Evolutionary conservation across 2,797 vertebrate genomes (phyloP).

Genomic region (Neomorphus geoffroyi): DNA sequence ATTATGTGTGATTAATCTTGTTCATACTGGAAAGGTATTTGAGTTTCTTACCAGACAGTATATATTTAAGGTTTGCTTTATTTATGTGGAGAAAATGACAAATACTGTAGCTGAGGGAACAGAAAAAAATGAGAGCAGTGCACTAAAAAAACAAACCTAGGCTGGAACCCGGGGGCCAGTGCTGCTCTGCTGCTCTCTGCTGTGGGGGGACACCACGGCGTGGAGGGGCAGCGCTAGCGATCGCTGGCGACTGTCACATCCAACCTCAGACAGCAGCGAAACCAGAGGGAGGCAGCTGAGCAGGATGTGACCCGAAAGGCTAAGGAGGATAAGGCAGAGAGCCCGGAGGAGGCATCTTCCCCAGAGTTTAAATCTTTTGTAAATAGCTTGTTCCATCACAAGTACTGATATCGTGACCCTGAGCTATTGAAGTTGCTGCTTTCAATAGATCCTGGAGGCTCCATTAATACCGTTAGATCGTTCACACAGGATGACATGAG

Average conservation of each 20-base stretch:
- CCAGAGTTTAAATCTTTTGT: slow-evolving; percentile 73
- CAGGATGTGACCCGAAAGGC: slow-evolving; percentile 64
- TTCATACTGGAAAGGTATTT: slow-evolving; percentile 7
- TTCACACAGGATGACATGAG: slow-evolving; percentile 34
- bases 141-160: background rate
- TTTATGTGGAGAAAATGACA: slow-evolving; percentile 44
- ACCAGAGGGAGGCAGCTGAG: slow-evolving; percentile 22
- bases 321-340: slow-evolving; percentile 58
- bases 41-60: slow-evolving; percentile 12
- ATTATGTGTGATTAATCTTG: slow-evolving; percentile 39
- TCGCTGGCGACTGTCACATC: slow-evolving; percentile 35
- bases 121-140: background rate
- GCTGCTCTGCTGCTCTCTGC: background rate
- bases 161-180: background rate
- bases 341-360: slow-evolving; percentile 58
- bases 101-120: background rate
- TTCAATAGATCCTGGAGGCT: slow-evolving; percentile 57
- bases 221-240: slow-evolving; percentile 15
- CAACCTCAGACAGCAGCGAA: slow-evolving; percentile 29
- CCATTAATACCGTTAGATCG: slow-evolving; percentile 29
- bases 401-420: slow-evolving; percentile 68
- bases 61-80: slow-evolving; percentile 49
- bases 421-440: slow-evolving; percentile 71
- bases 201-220: background rate
- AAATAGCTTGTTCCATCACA: slow-evolving; percentile 72